These are phyloP conservation scores for Gonocerus acuteangulatus DNA, from an alignment of 2,888 invertebrate species.

Conservation along the genomic window DNA sequence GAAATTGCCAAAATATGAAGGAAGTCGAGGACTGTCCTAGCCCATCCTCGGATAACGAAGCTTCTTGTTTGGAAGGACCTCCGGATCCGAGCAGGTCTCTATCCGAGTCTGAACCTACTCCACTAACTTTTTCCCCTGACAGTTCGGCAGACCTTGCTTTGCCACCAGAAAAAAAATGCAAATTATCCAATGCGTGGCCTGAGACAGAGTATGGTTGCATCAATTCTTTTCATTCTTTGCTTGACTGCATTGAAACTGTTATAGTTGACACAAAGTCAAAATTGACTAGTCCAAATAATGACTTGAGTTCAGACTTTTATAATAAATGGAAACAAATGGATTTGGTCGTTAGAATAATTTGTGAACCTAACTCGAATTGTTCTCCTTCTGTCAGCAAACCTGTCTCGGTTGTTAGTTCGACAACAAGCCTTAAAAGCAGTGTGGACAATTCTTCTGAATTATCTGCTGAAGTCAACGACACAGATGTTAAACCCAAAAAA, in stretches of 20 bases:
- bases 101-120: neutral
- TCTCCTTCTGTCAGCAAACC: slow-evolving; percentile 14
- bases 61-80: neutral
- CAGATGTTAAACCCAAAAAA: neutral
- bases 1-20: neutral
- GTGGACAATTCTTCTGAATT: neutral
- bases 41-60: slow-evolving; percentile 12
- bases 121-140: slow-evolving; percentile 1
- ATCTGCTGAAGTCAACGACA: neutral
- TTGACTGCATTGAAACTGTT: slow-evolving; percentile 8
- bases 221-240: neutral
- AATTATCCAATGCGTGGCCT: neutral
- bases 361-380: slow-evolving; percentile 6
- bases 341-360: slow-evolving; percentile 11
- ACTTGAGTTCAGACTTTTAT: slow-evolving; percentile 9
- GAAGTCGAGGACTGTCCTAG: slow-evolving; percentile 22
- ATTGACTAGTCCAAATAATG: neutral
- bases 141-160: neutral
- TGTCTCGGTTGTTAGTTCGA: neutral
- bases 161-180: slow-evolving; percentile 4
- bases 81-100: neutral
- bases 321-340: slow-evolving; percentile 14
- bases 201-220: neutral
- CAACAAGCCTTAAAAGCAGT: neutral
- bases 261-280: neutral